phyloP scores from a whole-genome alignment of 2,797 vertebrate species.

The Bradypodion ventrale region DNA sequence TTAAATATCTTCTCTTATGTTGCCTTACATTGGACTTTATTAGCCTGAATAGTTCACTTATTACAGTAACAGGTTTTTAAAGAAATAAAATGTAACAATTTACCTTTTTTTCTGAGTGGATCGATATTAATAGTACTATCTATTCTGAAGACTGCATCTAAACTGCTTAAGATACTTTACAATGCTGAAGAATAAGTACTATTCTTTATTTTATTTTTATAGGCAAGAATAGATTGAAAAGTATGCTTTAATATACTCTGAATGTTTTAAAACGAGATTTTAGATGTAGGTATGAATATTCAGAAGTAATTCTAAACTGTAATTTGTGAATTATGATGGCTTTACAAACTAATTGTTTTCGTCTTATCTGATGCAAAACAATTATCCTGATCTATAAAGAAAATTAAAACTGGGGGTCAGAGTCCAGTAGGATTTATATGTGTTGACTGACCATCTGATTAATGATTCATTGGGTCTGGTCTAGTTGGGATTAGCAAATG shows the following conservation, averaged over 20 bases:
- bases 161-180: slow-evolving; percentile 33
- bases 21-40: slow-evolving; percentile 49
- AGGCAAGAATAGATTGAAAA: slow-evolving; percentile 8
- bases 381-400: background rate
- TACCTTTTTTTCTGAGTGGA: slow-evolving; percentile 45
- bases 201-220: slow-evolving; percentile 21
- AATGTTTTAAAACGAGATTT: background rate
- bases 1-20: slow-evolving; percentile 43
- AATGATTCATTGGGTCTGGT: too few relatives aligned
- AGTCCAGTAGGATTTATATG: too few relatives aligned
- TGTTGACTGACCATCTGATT: too few relatives aligned
- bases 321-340: background rate
- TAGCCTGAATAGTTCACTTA: slow-evolving; percentile 30
- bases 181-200: slow-evolving; percentile 30
- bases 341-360: background rate
- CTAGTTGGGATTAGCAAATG: too few relatives aligned
- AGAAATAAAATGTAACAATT: slow-evolving; percentile 7
- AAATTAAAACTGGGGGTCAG: background rate
- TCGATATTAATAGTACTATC: slow-evolving; percentile 33
- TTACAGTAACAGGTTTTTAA: background rate
- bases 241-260: background rate
- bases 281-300: background rate
- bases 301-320: background rate
- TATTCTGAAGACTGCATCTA: slow-evolving; percentile 3
- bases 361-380: background rate